Percentiles rank a stretch among this genome's conserved stretches.
These are phyloP conservation scores for Characodon lateralis DNA, from an alignment of 2,797 vertebrate genomes.

Conservation along the genomic window DNA sequence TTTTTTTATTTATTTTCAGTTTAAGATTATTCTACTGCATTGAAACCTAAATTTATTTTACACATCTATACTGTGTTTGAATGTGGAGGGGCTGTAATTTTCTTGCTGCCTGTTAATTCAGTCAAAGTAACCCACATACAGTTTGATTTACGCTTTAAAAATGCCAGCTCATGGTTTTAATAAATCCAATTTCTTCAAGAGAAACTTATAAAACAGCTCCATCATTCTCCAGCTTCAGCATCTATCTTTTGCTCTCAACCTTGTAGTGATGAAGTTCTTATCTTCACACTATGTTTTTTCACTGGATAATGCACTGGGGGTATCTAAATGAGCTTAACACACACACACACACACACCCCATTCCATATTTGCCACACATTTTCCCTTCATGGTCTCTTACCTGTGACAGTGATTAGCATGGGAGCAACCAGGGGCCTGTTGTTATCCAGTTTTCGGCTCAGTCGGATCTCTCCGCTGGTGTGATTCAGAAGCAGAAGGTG, in stretches of 20 bases:
- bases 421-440: slow-evolving; percentile 95
- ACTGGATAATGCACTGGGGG: slow-evolving; percentile 43
- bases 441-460: slow-evolving; percentile 98
- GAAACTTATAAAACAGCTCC: slow-evolving; percentile 9
- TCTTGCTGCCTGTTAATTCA: slow-evolving; percentile 1
- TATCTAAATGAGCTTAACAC: slow-evolving; percentile 25
- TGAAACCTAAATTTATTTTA: background rate
- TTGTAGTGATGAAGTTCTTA: slow-evolving; percentile 44
- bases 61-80: background rate
- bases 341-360: slow-evolving; percentile 12
- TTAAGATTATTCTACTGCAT: background rate
- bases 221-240: slow-evolving; percentile 19
- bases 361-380: slow-evolving; percentile 20
- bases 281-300: slow-evolving; percentile 51
- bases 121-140: background rate
- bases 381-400: slow-evolving; percentile 80
- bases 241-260: slow-evolving; percentile 27
- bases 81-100: background rate
- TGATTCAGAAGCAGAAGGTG: slow-evolving; percentile 96
- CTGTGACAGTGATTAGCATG: slow-evolving; percentile 97
- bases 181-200: slow-evolving; percentile 4
- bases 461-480: slow-evolving; percentile 93
- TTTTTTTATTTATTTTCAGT: background rate
- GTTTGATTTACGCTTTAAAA: slow-evolving; percentile 9
- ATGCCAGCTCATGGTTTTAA: background rate